Conservation (phyloP, 2,113 vertebrate species). For the Trinectes maculatus region DNA sequence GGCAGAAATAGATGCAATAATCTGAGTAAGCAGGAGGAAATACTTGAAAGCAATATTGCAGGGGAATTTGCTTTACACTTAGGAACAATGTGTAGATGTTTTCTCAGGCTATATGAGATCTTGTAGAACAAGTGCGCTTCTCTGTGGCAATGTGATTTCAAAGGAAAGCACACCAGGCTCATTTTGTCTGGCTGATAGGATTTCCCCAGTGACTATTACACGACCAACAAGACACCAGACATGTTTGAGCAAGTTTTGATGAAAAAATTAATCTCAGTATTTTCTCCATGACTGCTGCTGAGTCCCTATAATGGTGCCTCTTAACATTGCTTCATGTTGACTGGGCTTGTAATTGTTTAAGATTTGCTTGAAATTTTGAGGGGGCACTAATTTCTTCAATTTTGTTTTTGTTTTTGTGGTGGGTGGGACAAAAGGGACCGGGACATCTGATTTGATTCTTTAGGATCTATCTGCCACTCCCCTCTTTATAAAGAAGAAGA, state of each 20-base stretch:
- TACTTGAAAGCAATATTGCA: no score
- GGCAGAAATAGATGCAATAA: no score
- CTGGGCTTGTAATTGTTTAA: conserved; percentile 67
- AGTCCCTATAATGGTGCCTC: no score
- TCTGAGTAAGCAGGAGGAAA: no score
- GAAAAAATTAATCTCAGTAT: conserved; percentile 52
- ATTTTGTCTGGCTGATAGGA: conserved; percentile 43
- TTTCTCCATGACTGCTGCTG: conserved; percentile 32
- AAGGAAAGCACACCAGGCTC: background rate
- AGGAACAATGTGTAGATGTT: conserved; percentile 47
- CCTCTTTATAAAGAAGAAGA: conserved; percentile 46
- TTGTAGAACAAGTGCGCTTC: conserved; percentile 25
- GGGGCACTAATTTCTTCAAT: conserved; percentile 48
- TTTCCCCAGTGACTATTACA: conserved; percentile 27
- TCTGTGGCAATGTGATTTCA: conserved; percentile 12
- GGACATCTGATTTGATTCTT: conserved; percentile 45
- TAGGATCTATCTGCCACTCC: conserved; percentile 29
- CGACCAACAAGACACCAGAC: conserved; percentile 30
- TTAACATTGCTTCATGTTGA: no score
- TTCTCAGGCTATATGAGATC: conserved; percentile 23
- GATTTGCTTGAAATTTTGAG: conserved; percentile 61
- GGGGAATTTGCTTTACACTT: conserved; percentile 37
- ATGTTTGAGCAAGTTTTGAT: conserved; percentile 52
- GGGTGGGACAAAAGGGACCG: no score
- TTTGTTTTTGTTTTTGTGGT: conserved; percentile 44